These are phyloP conservation scores for Drosophila quinaria DNA, from an alignment of 2,888 invertebrate genomes.

Conservation along the genomic window DNA sequence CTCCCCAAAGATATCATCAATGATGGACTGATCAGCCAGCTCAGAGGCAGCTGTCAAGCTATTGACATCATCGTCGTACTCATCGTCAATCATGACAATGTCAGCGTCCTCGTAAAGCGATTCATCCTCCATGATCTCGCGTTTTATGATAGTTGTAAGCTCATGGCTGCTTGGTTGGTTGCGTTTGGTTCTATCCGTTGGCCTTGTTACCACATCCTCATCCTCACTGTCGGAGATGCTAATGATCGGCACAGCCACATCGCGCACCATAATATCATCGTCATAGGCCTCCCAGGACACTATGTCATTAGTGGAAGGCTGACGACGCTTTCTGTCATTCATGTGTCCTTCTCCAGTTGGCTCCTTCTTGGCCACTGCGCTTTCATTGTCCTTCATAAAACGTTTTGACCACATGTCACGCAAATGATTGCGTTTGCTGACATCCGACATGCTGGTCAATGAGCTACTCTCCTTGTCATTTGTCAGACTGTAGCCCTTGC, in stretches of 20 bases:
- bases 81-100: slow-evolving; percentile 83
- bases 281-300: slow-evolving; percentile 69
- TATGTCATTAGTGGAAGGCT: slow-evolving; percentile 35
- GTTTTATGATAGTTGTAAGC: slow-evolving; percentile 79
- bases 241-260: slow-evolving; percentile 57
- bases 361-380: not conserved
- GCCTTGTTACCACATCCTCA: slow-evolving; percentile 14
- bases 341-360: not conserved
- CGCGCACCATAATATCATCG: slow-evolving; percentile 80
- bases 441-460: not conserved
- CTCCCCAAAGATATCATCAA: slow-evolving; percentile 84
- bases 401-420: slow-evolving; percentile 81
- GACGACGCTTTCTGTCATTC: slow-evolving; percentile 64
- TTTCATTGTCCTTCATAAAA: slow-evolving; percentile 44
- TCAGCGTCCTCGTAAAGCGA: slow-evolving; percentile 66
- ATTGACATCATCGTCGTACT: slow-evolving; percentile 66
- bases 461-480: slow-evolving; percentile 4
- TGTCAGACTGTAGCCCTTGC: slow-evolving; percentile 68
- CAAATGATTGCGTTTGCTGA: slow-evolving; percentile 70
- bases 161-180: slow-evolving; percentile 62
- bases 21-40: slow-evolving; percentile 80
- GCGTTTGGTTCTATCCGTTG: not conserved
- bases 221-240: slow-evolving; percentile 72
- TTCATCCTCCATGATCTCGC: slow-evolving; percentile 83
- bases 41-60: slow-evolving; percentile 63